Evolutionary conservation across 2,113 vertebrate genomes (phyloP).

Genomic region (Aleadryas rufinucha): DNA sequence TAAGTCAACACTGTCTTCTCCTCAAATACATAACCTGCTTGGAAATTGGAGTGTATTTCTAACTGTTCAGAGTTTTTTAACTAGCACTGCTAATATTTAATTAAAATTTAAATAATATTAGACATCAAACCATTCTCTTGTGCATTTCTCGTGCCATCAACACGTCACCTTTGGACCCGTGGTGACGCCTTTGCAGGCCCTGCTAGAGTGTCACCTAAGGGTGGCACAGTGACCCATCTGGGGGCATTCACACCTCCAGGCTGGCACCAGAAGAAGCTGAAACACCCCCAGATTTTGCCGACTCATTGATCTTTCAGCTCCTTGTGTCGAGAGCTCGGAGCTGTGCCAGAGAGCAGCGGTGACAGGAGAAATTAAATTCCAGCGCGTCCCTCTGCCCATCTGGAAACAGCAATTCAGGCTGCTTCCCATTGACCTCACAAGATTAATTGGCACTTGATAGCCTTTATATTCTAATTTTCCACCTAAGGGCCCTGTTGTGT

Average conservation of each 20-base stretch:
- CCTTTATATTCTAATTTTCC: slow-evolving; percentile 51
- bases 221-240: too few relatives aligned
- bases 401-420: slow-evolving; percentile 43
- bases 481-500: neutral
- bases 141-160: neutral
- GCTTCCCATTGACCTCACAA: slow-evolving; percentile 30
- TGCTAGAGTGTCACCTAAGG: neutral
- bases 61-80: neutral
- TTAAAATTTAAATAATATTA: neutral
- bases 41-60: neutral
- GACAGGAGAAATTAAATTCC: slow-evolving; percentile 30
- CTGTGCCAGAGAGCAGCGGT: neutral
- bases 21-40: neutral
- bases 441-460: slow-evolving; percentile 52
- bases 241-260: neutral
- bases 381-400: neutral
- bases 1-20: neutral
- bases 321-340: neutral
- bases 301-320: neutral
- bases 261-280: neutral
- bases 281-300: neutral
- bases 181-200: neutral
- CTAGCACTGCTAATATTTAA: neutral
- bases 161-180: rapidly evolving
- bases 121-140: neutral